These are phyloP conservation scores for Paraplagusia blochii DNA, from an alignment of 2,113 vertebrate genomes.

Conservation along the genomic window DNA sequence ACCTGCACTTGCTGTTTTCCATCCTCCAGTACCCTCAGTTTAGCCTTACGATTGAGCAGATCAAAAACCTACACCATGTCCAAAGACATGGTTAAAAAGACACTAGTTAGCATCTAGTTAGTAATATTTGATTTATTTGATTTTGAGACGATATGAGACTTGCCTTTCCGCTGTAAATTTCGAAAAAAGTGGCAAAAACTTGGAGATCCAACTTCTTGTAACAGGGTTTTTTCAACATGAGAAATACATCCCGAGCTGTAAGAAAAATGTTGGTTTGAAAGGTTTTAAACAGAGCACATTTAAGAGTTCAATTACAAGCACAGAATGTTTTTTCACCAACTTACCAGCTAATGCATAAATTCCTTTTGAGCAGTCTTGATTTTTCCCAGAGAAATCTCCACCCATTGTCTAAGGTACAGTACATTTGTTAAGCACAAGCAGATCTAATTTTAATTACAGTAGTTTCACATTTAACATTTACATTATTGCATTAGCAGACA, in stretches of 20 bases:
- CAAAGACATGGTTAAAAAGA: no score
- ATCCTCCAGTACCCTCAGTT: conserved; percentile 94
- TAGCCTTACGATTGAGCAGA: conserved; percentile 93
- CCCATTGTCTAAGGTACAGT: conserved; percentile 88
- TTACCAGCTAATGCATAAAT: conserved; percentile 96
- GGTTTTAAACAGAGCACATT: not conserved
- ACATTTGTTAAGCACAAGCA: not conserved
- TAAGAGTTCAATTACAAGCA: no score
- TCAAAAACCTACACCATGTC: conserved; percentile 85
- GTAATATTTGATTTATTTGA: no score
- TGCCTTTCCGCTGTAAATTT: conserved; percentile 98
- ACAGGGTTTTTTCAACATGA: conserved; percentile 97
- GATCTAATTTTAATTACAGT: not conserved
- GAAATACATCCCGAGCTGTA: conserved; percentile 95
- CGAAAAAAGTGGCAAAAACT: conserved; percentile 97
- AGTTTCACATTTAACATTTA: no score
- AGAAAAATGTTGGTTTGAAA: not conserved
- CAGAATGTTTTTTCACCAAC: not conserved
- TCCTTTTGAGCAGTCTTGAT: conserved; percentile 98
- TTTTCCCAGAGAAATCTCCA: conserved; percentile 97
- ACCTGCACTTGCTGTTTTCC: conserved; percentile 98
- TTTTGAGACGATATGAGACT: conserved; percentile 20
- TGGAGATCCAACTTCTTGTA: conserved; percentile 97
- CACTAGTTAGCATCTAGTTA: not conserved
- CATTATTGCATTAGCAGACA: no score